Percentiles rank a stretch among this genome's conserved stretches.
Conservation (phyloP, 2,888 invertebrate species). For the Sarcophaga carnaria region DNA sequence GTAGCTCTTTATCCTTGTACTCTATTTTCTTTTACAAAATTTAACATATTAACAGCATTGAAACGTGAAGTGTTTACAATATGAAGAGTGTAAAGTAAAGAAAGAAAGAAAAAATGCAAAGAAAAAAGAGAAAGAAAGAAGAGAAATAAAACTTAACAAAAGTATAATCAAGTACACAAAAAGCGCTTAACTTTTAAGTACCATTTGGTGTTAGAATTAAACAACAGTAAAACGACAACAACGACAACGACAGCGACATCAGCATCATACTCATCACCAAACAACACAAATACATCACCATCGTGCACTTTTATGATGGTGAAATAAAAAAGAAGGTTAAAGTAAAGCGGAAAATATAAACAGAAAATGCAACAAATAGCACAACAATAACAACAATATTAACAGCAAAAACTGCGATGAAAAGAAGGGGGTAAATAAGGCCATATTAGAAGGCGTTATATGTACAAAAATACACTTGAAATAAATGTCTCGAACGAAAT, state of each 20-base stretch:
- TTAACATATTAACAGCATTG: conserved; percentile 59
- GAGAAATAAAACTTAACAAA: conserved; percentile 28
- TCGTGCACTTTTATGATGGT: background rate
- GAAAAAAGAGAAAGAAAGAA: background rate
- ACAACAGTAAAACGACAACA: conserved; percentile 40
- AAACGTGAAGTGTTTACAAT: conserved; percentile 63
- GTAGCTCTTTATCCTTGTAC: background rate
- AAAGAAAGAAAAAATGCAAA: background rate
- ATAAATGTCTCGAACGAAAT: no score
- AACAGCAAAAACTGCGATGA: background rate
- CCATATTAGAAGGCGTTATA: no score
- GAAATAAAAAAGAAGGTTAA: background rate
- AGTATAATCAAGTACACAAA: conserved; percentile 53
- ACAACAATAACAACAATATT: background rate
- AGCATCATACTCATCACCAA: background rate
- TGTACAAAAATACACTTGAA: background rate
- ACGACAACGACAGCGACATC: background rate
- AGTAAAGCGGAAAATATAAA: background rate
- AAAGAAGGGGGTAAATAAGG: background rate
- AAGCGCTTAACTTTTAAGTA: conserved; percentile 68
- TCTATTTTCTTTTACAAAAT: conserved; percentile 18
- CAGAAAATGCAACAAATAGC: background rate
- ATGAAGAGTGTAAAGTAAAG: conserved; percentile 35
- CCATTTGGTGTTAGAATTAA: conserved; percentile 67
- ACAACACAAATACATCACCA: conserved; percentile 39